phyloP scores from a whole-genome alignment of 2,113 vertebrate genomes.

The Tragelaphus buxtoni region DNA sequence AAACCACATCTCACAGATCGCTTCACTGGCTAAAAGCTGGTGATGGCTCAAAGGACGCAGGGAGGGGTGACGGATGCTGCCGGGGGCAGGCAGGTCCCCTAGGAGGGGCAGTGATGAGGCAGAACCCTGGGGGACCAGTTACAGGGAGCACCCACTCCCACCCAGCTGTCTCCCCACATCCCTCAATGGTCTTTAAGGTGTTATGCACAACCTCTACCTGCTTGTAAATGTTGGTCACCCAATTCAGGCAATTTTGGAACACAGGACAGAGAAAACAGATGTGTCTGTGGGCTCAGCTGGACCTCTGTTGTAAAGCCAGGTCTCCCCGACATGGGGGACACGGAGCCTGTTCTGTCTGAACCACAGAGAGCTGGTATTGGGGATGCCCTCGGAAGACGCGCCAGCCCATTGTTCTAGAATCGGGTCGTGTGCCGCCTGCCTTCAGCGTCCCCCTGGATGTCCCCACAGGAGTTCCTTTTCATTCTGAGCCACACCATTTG shows the following conservation, averaged over 20 bases:
- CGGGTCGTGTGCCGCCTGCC: rapidly evolving
- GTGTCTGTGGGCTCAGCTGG: rapidly evolving
- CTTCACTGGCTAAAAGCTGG: neutral
- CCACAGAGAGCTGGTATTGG: rapidly evolving
- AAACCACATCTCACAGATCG: neutral
- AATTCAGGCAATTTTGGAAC: neutral
- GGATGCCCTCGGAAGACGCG: neutral
- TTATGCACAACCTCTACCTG: neutral
- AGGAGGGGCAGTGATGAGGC: neutral
- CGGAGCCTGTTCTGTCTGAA: neutral
- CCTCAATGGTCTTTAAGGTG: neutral
- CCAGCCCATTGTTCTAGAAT: neutral
- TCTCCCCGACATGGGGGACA: rapidly evolving
- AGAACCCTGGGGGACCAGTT: neutral
- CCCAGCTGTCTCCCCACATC: rapidly evolving
- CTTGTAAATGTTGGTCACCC: neutral
- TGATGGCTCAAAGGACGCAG: neutral
- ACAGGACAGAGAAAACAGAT: too few species aligned
- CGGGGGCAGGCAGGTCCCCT: rapidly evolving
- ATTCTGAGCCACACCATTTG: neutral
- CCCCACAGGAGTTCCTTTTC: neutral
- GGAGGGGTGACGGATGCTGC: neutral
- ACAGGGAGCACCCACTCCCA: rapidly evolving
- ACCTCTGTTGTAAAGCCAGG: neutral
- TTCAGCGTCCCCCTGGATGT: neutral